Evolutionary conservation across 2,888 invertebrate genomes (phyloP).

Genomic region (Tipula unca): DNA sequence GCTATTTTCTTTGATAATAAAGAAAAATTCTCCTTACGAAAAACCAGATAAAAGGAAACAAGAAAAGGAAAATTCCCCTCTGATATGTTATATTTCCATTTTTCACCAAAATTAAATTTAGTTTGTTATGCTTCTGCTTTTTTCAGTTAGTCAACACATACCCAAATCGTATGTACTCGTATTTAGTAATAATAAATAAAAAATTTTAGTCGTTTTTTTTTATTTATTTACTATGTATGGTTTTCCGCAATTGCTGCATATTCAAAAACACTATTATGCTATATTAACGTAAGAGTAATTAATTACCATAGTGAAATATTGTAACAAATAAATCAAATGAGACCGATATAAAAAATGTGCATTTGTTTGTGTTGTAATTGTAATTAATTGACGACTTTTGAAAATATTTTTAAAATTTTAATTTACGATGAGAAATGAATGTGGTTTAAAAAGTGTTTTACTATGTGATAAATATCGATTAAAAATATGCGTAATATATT

Average conservation of each 20-base stretch:
- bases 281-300: not conserved
- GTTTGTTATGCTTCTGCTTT: conserved; percentile 2
- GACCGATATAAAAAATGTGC: not conserved
- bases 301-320: not conserved
- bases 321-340: not conserved
- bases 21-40: not conserved
- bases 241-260: not conserved
- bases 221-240: not conserved
- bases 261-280: not conserved
- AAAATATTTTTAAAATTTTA: not conserved
- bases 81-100: not conserved
- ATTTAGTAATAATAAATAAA: too few relatives aligned
- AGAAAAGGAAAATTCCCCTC: not conserved
- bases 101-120: not conserved
- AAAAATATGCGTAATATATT: not conserved
- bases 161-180: not conserved
- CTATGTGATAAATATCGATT: not conserved
- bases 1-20: not conserved
- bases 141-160: not conserved
- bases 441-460: not conserved
- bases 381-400: not conserved
- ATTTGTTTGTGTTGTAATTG: not conserved
- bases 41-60: not conserved
- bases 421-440: not conserved
- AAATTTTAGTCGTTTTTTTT: not conserved